phyloP scores from a whole-genome alignment of 2,797 vertebrate species.

The Anniella stebbinsi region DNA sequence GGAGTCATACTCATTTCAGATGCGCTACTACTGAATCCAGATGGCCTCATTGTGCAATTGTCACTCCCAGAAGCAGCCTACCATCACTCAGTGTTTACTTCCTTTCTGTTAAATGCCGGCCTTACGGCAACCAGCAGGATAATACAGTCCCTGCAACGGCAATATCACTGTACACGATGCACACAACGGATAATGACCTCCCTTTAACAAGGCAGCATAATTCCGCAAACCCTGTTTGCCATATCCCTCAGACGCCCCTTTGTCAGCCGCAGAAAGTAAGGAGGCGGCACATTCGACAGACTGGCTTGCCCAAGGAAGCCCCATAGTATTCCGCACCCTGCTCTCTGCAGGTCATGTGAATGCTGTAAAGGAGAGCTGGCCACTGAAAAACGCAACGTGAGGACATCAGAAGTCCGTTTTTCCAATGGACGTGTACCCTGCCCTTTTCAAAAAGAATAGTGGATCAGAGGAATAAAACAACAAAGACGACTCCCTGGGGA shows the following conservation, averaged over 20 bases:
- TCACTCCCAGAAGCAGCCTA: accelerated
- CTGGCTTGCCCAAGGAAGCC: background rate
- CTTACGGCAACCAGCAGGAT: background rate
- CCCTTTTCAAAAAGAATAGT: no score
- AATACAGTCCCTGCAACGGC: no score
- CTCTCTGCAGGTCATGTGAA: conserved; percentile 9
- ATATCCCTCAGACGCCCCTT: background rate
- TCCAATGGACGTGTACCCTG: no score
- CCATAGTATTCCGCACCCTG: background rate
- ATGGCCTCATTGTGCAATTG: background rate
- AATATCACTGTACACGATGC: no score
- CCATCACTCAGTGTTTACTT: background rate
- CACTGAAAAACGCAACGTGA: background rate
- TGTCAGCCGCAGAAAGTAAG: background rate
- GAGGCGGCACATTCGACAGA: background rate
- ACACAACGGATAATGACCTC: background rate
- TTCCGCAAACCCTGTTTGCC: accelerated
- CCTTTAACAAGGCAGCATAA: accelerated
- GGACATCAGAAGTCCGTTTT: background rate
- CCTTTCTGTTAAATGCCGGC: background rate
- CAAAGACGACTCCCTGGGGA: no score
- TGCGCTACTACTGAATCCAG: accelerated
- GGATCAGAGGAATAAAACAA: no score
- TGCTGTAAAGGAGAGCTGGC: background rate
- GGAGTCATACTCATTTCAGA: conserved; percentile 14